Evolutionary conservation across 1,140 invertebrate species (phyloP).

Genomic region (Amphibalanus amphitrite): DNA sequence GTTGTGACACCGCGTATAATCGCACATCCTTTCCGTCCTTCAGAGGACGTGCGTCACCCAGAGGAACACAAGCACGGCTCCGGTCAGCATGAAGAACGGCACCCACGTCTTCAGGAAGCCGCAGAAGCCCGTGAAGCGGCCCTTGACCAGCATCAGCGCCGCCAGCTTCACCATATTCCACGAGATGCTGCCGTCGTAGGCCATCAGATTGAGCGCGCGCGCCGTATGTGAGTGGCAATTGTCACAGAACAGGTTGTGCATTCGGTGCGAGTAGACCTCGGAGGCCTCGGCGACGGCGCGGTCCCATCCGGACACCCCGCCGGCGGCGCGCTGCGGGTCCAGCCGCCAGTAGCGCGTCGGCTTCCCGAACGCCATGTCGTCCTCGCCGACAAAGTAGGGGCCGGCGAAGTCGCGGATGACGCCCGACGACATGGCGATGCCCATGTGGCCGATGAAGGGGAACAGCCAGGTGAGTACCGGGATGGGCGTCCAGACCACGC

Average conservation of each 20-base stretch:
- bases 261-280: constrained; percentile 78
- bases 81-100: constrained; percentile 52
- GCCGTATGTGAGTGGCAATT: constrained; percentile 99
- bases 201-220: constrained; percentile 81
- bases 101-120: constrained; percentile 75
- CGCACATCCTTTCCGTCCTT: too few relatives aligned
- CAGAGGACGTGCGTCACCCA: background rate
- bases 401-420: constrained; percentile 96
- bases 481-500: constrained; percentile 92
- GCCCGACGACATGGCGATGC: constrained; percentile 78
- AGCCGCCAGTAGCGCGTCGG: constrained; percentile 81
- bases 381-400: constrained; percentile 87
- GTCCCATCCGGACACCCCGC: constrained; percentile 67
- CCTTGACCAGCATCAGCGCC: constrained; percentile 53
- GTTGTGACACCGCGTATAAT: too few relatives aligned
- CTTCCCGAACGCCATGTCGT: constrained; percentile 93
- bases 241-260: constrained; percentile 92
- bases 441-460: constrained; percentile 97
- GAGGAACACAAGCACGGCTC: constrained; percentile 21
- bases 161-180: constrained; percentile 93
- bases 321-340: constrained; percentile 46
- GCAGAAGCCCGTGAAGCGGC: constrained; percentile 46
- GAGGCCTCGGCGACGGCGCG: constrained; percentile 69
- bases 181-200: constrained; percentile 49
- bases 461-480: constrained; percentile 85